Evolutionary conservation across 2,797 vertebrate species (phyloP).

Genomic region (Arnoldichthys spilopterus): DNA sequence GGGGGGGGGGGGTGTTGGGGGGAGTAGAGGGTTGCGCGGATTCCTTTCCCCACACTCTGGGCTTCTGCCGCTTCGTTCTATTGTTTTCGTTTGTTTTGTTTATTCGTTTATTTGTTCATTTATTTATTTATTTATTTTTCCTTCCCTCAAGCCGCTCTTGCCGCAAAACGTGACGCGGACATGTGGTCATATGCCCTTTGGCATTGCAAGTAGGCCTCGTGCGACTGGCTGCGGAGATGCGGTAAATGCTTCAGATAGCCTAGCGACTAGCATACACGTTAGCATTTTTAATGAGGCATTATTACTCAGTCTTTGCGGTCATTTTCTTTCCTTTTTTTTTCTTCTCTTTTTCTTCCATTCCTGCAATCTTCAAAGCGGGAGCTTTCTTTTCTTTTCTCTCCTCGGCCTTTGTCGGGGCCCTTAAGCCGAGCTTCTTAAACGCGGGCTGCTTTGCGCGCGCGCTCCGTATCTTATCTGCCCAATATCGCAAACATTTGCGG

Average conservation of each 20-base stretch:
- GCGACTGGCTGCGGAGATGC: constrained; percentile 62
- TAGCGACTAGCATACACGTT: constrained; percentile 65
- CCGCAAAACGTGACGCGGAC: too few species aligned
- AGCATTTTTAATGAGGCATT: constrained; percentile 79
- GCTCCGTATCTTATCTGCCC: constrained; percentile 77
- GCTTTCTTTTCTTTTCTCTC: constrained; percentile 67
- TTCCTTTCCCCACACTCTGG: constrained; percentile 8
- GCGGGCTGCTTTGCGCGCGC: constrained; percentile 77
- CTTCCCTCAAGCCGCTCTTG: background rate
- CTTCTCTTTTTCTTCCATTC: constrained; percentile 63
- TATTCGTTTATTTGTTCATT: constrained; percentile 1
- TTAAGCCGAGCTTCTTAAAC: constrained; percentile 78
- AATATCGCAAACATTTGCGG: constrained; percentile 80
- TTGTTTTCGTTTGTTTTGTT: constrained; percentile 26
- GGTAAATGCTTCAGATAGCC: constrained; percentile 65
- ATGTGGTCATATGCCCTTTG: constrained; percentile 59
- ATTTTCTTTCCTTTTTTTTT: constrained; percentile 18
- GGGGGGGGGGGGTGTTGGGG: constrained; percentile 12
- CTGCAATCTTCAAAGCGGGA: constrained; percentile 78
- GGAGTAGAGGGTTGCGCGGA: constrained; percentile 37
- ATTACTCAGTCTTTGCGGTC: constrained; percentile 69
- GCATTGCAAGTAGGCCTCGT: background rate
- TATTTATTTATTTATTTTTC: too few species aligned
- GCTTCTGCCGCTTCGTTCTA: constrained; percentile 8
- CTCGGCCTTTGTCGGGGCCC: constrained; percentile 75